A percentile compares a stretch with the other conserved stretches of the same genome.
phyloP scores from a whole-genome alignment of 2,113 vertebrate genomes.

The Illadopsis cleaveri region DNA sequence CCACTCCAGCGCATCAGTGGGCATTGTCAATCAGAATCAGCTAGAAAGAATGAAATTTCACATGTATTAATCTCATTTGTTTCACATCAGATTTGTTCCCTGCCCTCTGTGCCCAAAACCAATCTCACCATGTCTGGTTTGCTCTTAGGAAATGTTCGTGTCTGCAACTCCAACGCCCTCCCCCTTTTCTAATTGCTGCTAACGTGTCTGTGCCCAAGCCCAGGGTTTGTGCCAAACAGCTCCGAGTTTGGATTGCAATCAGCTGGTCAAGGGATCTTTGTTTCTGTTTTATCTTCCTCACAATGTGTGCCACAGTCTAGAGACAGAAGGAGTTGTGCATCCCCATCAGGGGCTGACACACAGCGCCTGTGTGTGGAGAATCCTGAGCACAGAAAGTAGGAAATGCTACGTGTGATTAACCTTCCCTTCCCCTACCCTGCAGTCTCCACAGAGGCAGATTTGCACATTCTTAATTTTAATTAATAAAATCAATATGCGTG shows the following conservation, averaged over 20 bases:
- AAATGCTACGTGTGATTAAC: neutral
- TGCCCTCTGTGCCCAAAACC: neutral
- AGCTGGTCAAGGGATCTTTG: neutral
- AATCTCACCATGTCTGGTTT: rapidly evolving
- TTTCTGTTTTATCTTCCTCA: neutral
- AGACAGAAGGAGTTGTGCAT: conserved; percentile 4
- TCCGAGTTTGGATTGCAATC: neutral
- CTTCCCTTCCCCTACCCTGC: neutral
- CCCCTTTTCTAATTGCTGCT: neutral
- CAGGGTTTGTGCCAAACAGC: neutral
- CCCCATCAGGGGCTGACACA: neutral
- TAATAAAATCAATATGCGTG: conserved; percentile 2
- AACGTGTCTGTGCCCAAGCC: neutral
- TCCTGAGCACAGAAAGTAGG: neutral
- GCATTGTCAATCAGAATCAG: neutral
- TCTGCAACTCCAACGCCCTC: neutral
- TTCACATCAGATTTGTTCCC: neutral
- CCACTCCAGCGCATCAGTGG: neutral
- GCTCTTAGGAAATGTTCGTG: rapidly evolving
- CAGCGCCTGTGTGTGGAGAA: neutral
- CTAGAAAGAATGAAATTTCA: neutral
- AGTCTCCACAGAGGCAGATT: neutral
- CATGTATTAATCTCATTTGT: neutral
- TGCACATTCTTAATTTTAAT: conserved; percentile 23
- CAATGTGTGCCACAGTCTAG: neutral